phyloP scores from a whole-genome alignment of 1,140 invertebrate genomes.

The Acromyrmex heyeri region DNA sequence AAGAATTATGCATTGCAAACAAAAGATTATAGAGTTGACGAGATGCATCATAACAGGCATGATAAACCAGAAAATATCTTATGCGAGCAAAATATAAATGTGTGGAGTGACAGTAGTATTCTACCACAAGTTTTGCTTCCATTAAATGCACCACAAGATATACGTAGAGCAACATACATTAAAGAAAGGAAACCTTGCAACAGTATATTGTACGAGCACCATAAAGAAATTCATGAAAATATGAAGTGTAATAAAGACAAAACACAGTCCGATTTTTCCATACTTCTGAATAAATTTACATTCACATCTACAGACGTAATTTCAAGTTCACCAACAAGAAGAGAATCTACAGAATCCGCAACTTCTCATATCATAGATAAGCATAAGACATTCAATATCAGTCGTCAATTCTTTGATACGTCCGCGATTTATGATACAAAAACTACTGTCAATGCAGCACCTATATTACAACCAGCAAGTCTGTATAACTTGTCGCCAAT shows the following conservation, averaged over 20 bases:
- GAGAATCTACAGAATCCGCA: background rate
- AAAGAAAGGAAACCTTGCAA: slow-evolving; percentile 21
- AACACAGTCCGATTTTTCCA: slow-evolving; percentile 76
- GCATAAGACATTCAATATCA: slow-evolving; percentile 32
- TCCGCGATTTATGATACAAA: background rate
- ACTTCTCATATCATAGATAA: background rate
- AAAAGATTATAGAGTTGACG: background rate
- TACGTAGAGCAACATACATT: slow-evolving; percentile 59
- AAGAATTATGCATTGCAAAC: background rate
- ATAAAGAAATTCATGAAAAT: slow-evolving; percentile 70
- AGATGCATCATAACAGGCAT: background rate
- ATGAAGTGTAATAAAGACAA: slow-evolving; percentile 68
- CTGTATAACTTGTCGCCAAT: slow-evolving; percentile 29
- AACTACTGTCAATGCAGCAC: background rate
- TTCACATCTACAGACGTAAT: slow-evolving; percentile 69
- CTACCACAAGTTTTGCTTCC: background rate
- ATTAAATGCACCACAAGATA: slow-evolving; percentile 36
- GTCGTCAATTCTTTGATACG: background rate
- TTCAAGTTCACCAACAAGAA: background rate
- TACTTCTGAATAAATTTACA: slow-evolving; percentile 79
- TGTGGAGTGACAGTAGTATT: slow-evolving; percentile 22
- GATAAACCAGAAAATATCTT: background rate
- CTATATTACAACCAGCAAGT: background rate
- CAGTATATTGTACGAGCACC: background rate
- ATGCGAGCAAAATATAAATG: slow-evolving; percentile 5